phyloP scores from a whole-genome alignment of 2,113 vertebrate species.

The Morone saxatilis region DNA sequence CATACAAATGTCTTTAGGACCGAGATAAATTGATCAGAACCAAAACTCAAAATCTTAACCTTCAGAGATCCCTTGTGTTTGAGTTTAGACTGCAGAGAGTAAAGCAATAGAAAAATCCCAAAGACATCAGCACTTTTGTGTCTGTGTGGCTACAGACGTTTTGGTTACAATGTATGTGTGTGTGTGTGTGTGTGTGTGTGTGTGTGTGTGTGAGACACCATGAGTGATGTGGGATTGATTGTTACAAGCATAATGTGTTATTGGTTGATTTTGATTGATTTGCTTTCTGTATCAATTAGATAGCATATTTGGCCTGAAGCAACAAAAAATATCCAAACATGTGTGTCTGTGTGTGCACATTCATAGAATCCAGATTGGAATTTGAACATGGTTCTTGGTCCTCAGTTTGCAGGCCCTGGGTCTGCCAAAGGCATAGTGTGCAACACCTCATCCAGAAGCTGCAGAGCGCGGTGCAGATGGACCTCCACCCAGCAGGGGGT shows the following conservation, averaged over 20 bases:
- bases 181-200: constrained; percentile 10
- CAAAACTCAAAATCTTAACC: constrained; percentile 13
- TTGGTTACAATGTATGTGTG: constrained; percentile 41
- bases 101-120: constrained; percentile 37
- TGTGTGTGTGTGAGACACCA: background rate
- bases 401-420: constrained; percentile 80
- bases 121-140: constrained; percentile 42
- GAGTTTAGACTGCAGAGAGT: constrained; percentile 42
- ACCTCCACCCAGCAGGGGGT: constrained; percentile 89
- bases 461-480: constrained; percentile 85
- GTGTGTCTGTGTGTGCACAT: constrained; percentile 46
- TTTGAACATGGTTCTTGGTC: background rate
- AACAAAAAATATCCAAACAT: constrained; percentile 12
- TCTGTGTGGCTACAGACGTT: constrained; percentile 41
- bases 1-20: constrained; percentile 39
- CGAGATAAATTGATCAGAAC: constrained; percentile 22
- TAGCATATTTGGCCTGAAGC: constrained; percentile 46
- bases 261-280: constrained; percentile 39
- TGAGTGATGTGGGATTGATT: constrained; percentile 45
- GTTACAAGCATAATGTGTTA: constrained; percentile 51
- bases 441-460: constrained; percentile 87
- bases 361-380: constrained; percentile 44
- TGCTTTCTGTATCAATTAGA: constrained; percentile 15
- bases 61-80: constrained; percentile 3
- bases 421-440: constrained; percentile 87